These are phyloP conservation scores for Folsomia candida DNA, from an alignment of 2,888 invertebrate species.

Conservation along the genomic window DNA sequence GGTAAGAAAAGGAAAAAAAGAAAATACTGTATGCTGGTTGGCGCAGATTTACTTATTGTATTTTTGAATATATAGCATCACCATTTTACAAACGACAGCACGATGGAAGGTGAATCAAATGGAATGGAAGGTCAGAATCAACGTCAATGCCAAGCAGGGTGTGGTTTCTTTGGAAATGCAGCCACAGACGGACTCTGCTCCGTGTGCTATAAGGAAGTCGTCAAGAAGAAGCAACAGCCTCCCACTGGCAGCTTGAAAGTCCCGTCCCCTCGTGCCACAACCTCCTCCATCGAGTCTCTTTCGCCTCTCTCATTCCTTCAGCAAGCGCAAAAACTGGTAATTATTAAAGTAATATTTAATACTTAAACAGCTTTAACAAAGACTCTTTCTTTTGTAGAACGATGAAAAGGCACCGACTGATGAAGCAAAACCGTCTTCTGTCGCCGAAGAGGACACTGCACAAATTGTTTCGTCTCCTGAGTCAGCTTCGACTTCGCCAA, in stretches of 20 bases:
- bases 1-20: too few relatives aligned
- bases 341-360: not conserved
- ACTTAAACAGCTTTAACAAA: too few relatives aligned
- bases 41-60: too few relatives aligned
- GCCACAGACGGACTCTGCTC: constrained; percentile 98
- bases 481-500: constrained; percentile 27
- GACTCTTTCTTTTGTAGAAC: constrained; percentile 24
- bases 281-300: constrained; percentile 32
- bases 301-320: not conserved
- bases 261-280: constrained; percentile 41
- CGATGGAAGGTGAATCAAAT: constrained; percentile 44
- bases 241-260: constrained; percentile 44
- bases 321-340: not conserved
- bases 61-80: too few relatives aligned
- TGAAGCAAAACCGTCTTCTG: constrained; percentile 18
- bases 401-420: constrained; percentile 29
- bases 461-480: constrained; percentile 15
- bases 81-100: too few relatives aligned
- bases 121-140: constrained; percentile 42
- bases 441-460: constrained; percentile 20
- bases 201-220: constrained; percentile 90
- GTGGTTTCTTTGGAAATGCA: constrained; percentile 97
- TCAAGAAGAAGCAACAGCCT: constrained; percentile 46
- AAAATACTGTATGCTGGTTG: too few relatives aligned
- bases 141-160: constrained; percentile 81